A percentile compares a stretch with the other conserved stretches of the same genome.
These are phyloP conservation scores for Hippocampus abdominalis DNA, from an alignment of 2,113 vertebrate species.

Conservation along the genomic window DNA sequence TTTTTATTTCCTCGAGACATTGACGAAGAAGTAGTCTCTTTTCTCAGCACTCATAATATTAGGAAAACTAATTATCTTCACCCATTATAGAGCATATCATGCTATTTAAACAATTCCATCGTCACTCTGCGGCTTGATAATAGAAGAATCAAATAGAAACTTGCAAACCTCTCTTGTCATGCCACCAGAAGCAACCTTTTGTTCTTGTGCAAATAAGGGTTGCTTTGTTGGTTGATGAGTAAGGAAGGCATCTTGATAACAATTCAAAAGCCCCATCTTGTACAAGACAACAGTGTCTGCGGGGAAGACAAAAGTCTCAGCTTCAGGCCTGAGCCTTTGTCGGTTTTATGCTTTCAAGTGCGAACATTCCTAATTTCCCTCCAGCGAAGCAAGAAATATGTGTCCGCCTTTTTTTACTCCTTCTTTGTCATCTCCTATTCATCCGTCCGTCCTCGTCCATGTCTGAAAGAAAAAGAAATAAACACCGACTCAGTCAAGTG, in stretches of 20 bases:
- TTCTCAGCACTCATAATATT: background rate
- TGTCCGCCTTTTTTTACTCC: slow-evolving; percentile 46
- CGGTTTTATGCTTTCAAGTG: slow-evolving; percentile 48
- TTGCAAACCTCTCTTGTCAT: slow-evolving; percentile 2
- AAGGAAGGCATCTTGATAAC: slow-evolving; percentile 10
- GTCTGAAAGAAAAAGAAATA: slow-evolving; percentile 47
- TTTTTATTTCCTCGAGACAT: background rate
- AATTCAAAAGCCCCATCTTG: slow-evolving; percentile 14
- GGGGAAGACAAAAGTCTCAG: slow-evolving; percentile 38
- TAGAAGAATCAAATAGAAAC: slow-evolving; percentile 14
- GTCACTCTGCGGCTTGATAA: background rate
- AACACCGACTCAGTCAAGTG: slow-evolving; percentile 48
- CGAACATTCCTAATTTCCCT: slow-evolving; percentile 50
- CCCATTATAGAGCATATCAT: background rate
- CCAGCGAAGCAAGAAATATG: slow-evolving; percentile 56
- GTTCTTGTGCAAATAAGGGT: background rate
- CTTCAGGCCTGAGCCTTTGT: slow-evolving; percentile 30
- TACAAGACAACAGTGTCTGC: slow-evolving; percentile 24
- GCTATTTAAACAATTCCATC: background rate
- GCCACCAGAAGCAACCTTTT: slow-evolving; percentile 5
- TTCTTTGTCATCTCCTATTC: slow-evolving; percentile 52
- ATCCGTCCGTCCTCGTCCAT: slow-evolving; percentile 38
- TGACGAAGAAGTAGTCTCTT: background rate
- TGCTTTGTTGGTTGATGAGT: slow-evolving; percentile 15
- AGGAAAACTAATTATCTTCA: background rate